Conservation (phyloP, 2,113 vertebrate species). For the Hippopotamus amphibius region DNA sequence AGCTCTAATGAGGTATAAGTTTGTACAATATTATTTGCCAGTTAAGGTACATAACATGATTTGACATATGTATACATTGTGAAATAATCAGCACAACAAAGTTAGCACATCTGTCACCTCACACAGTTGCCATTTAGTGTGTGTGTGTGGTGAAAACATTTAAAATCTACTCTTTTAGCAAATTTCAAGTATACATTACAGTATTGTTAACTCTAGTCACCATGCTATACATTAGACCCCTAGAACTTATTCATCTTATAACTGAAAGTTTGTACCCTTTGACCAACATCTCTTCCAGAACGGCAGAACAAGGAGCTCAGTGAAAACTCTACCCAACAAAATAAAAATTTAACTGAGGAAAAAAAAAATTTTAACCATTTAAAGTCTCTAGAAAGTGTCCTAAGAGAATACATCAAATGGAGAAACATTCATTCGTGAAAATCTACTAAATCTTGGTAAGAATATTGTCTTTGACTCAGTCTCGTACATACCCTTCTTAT, state of each 20-base stretch:
- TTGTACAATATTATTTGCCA: background rate
- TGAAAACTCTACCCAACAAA: background rate
- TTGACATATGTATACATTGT: too few species aligned
- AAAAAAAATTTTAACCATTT: background rate
- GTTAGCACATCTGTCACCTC: background rate
- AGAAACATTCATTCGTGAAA: background rate
- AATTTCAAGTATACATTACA: background rate
- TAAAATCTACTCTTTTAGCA: background rate
- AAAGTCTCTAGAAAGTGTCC: background rate
- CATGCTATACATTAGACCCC: background rate
- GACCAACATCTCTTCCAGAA: background rate
- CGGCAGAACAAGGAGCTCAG: background rate
- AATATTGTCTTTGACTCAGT: background rate
- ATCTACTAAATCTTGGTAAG: background rate
- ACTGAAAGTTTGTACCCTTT: background rate
- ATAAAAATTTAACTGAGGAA: background rate
- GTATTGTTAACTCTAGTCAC: background rate
- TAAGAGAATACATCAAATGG: background rate
- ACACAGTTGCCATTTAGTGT: background rate
- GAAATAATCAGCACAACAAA: background rate
- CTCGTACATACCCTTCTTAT: background rate
- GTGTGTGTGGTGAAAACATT: background rate
- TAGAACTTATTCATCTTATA: background rate
- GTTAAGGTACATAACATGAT: background rate
- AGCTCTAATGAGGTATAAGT: background rate